phyloP scores from a whole-genome alignment of 1,140 invertebrate genomes.

The Bombus vancouverensis region DNA sequence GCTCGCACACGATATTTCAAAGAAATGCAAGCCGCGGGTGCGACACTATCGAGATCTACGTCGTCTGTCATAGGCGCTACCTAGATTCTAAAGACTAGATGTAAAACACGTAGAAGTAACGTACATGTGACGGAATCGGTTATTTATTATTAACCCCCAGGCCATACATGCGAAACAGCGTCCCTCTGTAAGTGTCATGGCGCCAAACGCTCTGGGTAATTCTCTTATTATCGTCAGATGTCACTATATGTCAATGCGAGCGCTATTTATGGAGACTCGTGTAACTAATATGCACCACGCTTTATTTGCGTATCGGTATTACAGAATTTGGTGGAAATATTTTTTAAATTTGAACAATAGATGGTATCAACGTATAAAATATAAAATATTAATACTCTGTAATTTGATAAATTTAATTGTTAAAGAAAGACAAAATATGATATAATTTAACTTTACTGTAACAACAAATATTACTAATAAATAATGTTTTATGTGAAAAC shows the following conservation, averaged over 20 bases:
- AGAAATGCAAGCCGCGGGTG: constrained; percentile 19
- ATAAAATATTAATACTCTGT: not conserved
- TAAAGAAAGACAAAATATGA: not conserved
- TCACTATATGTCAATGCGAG: not conserved
- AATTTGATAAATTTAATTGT: not conserved
- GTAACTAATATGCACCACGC: not conserved
- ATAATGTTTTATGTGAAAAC: not conserved
- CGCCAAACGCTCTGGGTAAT: constrained; percentile 7
- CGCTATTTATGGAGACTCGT: not conserved
- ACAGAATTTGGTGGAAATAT: not conserved
- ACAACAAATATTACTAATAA: not conserved
- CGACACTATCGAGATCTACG: constrained; percentile 32
- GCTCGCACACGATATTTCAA: constrained; percentile 9
- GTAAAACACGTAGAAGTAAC: constrained; percentile 36
- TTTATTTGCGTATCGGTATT: constrained; percentile 18
- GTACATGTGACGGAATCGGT: constrained; percentile 45
- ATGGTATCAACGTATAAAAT: not conserved
- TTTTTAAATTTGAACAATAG: not conserved
- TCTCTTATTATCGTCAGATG: not conserved
- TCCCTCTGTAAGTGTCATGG: constrained; percentile 34
- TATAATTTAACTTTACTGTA: not conserved
- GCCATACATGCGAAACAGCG: constrained; percentile 50
- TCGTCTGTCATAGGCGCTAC: constrained; percentile 36
- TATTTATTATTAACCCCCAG: constrained; percentile 63
- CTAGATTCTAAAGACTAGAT: constrained; percentile 43